Conservation (phyloP, 64 coral and sea anemone species). For the Porites lutea region DNA sequence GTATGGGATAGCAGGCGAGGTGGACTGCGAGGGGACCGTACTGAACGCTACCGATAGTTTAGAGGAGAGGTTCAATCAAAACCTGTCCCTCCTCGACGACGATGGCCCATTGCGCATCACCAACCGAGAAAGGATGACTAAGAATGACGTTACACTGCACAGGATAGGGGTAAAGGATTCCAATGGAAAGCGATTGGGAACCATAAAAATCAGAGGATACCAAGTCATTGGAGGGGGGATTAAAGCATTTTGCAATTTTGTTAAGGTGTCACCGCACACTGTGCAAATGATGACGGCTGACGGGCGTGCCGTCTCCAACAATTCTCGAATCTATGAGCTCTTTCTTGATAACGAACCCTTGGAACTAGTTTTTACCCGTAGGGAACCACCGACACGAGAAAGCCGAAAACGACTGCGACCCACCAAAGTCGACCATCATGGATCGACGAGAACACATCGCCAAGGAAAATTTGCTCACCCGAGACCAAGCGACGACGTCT, state of each 20-base stretch:
- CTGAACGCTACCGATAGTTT: too few species aligned
- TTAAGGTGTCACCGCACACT: not conserved
- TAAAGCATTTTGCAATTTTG: not conserved
- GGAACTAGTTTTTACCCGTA: not conserved
- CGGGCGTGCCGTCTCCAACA: not conserved
- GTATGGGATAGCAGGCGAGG: not conserved
- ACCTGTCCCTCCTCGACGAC: too few species aligned
- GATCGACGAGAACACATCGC: not conserved
- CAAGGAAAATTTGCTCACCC: not conserved
- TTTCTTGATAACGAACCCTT: too few species aligned
- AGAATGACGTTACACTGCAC: not conserved
- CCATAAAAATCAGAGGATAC: not conserved
- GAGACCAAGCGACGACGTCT: not conserved
- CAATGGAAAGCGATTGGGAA: not conserved
- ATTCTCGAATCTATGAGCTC: not conserved
- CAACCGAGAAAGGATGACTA: not conserved
- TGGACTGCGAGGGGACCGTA: not conserved
- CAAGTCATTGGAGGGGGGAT: not conserved
- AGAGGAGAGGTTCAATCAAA: too few species aligned
- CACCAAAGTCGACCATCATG: not conserved
- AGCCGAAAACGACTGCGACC: not conserved
- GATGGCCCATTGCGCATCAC: not conserved
- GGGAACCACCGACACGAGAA: not conserved
- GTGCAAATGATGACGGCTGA: not conserved
- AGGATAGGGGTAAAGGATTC: not conserved